Conservation (phyloP, 2,797 vertebrate species). For the Tolypeutes matacus region DNA sequence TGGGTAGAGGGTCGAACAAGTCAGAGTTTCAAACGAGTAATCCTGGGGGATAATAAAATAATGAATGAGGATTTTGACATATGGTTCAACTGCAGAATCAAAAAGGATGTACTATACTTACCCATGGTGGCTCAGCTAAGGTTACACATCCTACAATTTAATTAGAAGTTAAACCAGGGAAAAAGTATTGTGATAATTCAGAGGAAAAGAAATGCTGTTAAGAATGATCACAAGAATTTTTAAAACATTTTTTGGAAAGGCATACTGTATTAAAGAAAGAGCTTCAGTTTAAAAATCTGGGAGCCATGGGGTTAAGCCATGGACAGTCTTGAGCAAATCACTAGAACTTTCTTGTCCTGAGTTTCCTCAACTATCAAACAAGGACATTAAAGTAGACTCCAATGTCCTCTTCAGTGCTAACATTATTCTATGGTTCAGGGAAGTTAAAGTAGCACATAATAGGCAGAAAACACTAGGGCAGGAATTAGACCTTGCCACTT, state of each 20-base stretch:
- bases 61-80: not conserved
- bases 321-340: slow-evolving; percentile 12
- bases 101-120: not conserved
- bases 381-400: not conserved
- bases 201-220: not conserved
- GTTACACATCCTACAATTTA: not conserved
- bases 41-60: not conserved
- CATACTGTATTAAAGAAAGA: not conserved
- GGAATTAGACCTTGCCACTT: not conserved
- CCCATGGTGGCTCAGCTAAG: not conserved
- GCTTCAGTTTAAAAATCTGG: not conserved
- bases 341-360: not conserved
- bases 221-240: not conserved
- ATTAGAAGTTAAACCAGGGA: not conserved
- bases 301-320: not conserved
- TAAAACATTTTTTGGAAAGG: not conserved
- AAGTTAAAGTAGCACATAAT: not conserved
- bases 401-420: not conserved
- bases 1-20: not conserved
- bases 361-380: not conserved
- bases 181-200: not conserved
- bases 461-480: not conserved
- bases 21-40: not conserved
- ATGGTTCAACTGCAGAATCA: not conserved
- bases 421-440: not conserved